A percentile compares a stretch with the other conserved stretches of the same genome.
Conservation (phyloP, 2,113 vertebrate genomes). For the Candoia aspera region DNA sequence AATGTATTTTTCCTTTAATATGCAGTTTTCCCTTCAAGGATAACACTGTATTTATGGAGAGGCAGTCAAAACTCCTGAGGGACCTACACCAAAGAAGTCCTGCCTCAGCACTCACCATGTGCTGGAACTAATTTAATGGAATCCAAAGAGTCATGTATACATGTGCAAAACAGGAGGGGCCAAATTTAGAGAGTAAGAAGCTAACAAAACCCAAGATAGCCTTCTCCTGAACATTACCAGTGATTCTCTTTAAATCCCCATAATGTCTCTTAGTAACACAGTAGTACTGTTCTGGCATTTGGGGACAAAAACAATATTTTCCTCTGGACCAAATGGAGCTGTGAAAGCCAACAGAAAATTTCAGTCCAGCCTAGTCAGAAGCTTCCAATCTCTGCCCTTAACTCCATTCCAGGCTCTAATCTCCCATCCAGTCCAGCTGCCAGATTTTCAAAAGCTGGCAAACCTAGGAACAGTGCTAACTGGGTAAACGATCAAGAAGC, state of each 20-base stretch:
- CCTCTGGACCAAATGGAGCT: neutral
- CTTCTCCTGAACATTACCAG: too few relatives aligned
- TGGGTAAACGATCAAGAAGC: neutral
- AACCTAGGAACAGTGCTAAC: neutral
- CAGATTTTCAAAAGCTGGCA: neutral
- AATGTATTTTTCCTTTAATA: neutral
- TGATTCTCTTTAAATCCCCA: neutral
- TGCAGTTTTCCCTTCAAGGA: neutral
- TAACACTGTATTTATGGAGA: neutral
- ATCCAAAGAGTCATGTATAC: neutral
- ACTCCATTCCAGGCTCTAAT: neutral
- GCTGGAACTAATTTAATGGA: neutral
- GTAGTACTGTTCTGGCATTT: neutral
- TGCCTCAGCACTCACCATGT: neutral
- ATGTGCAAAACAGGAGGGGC: neutral
- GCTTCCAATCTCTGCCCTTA: neutral
- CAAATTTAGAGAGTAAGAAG: neutral
- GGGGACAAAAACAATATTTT: neutral
- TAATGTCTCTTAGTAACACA: neutral
- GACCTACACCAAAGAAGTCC: neutral
- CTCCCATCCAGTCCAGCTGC: neutral
- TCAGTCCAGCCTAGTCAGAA: neutral
- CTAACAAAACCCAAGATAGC: neutral
- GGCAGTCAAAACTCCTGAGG: neutral
- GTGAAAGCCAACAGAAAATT: neutral